Evolutionary conservation across 2,113 vertebrate genomes (phyloP), one percentile per base, ranked within the genome.

Genomic region (Ranitomeya imitator): DNA sequence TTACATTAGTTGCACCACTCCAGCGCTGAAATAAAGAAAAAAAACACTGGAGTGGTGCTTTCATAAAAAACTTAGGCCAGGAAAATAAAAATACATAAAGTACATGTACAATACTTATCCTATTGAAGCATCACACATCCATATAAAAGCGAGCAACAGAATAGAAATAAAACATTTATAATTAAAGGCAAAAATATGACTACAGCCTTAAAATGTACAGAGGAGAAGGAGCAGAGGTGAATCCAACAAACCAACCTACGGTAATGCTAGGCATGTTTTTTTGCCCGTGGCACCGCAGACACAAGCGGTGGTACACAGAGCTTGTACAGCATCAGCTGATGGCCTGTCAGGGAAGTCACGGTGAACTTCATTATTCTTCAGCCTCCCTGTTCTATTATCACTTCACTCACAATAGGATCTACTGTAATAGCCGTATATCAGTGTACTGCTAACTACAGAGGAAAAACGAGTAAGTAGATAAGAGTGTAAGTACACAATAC

Each of bases 301-400:
- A 52, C 73, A 76, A 52, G 71, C 31, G 19, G 73, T 76, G 51
- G 73, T 45, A 18, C 71, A 45, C 31, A 31, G 26, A 71, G 69
- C 31, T 45, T 37, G 14, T 51, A 76, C 37, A 51, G 37, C 51
- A 76, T 76, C 73, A 76, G 73, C 37, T 21, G 37, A 76, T 45
- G 31, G 73, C 37, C 15, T 76, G 73, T 76, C 73, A 76, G 15
- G 73, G 16, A 51, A 76, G 37, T 76, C 73, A 76, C 73, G 11
- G 73, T 51, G 73, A 76, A 76, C 73, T 76, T 76, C 6, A 76
- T 76, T 51, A 45, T 76, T 18, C 37, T 37, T 76, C 37, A 31
- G 31, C 9, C 73, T 76, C 73, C 73, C 73, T 76, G 37, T 16
- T 76, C 37, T 76, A 76, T 76, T 76, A 76, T 51, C 73, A 76